These are phyloP conservation scores for Mystacornis crossleyi DNA, from an alignment of 2,113 vertebrate genomes.

Conservation along the genomic window DNA sequence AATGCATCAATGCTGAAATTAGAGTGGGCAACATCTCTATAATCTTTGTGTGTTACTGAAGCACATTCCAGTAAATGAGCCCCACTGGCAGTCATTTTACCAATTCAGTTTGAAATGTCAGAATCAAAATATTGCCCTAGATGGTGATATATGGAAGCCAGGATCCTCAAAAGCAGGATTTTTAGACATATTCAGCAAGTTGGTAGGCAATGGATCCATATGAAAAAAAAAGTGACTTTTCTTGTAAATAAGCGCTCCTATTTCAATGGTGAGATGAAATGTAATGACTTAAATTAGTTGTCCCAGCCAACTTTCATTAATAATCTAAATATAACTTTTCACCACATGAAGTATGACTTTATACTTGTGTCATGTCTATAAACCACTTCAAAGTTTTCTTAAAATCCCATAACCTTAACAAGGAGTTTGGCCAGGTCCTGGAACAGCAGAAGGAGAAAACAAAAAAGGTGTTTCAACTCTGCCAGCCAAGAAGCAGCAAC, in stretches of 20 bases:
- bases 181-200: background rate
- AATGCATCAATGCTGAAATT: background rate
- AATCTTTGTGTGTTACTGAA: background rate
- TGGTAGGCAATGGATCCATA: background rate
- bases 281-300: background rate
- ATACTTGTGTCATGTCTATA: background rate
- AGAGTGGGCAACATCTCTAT: background rate
- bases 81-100: background rate
- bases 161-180: background rate
- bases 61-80: background rate
- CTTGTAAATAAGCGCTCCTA: background rate
- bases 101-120: background rate
- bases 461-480: background rate
- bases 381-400: background rate
- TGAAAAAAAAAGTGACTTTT: background rate
- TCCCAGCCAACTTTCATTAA: background rate
- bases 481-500: background rate
- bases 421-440: background rate
- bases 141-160: background rate
- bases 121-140: background rate
- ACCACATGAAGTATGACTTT: background rate
- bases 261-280: background rate
- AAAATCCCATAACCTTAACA: background rate
- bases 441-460: background rate
- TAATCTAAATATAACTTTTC: background rate